phyloP scores from a whole-genome alignment of 2,888 invertebrate species.

The Margaritifera margaritifera region DNA sequence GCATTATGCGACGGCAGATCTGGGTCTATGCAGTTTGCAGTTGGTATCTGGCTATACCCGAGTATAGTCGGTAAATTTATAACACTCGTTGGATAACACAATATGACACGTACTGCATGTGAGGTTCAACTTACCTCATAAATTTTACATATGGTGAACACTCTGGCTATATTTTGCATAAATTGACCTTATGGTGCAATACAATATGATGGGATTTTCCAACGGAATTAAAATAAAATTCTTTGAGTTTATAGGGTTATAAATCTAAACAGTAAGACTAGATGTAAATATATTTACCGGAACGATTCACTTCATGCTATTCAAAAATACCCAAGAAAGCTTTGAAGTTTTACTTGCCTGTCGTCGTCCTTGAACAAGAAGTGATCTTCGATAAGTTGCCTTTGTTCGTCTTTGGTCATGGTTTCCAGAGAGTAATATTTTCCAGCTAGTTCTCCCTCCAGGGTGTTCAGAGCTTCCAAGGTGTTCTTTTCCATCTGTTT shows the following conservation, averaged over 20 bases:
- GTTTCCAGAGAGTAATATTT: conserved; percentile 69
- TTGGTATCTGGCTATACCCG: no score
- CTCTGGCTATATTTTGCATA: no score
- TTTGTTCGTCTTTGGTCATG: conserved; percentile 53
- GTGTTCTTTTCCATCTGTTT: conserved; percentile 50
- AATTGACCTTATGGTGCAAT: neutral
- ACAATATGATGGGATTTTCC: neutral
- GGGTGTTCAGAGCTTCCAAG: conserved; percentile 39
- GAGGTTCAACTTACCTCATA: no score
- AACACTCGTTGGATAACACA: no score
- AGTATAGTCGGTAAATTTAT: no score
- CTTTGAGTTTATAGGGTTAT: neutral
- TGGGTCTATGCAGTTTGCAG: no score
- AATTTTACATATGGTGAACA: no score
- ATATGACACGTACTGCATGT: no score
- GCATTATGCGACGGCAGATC: no score
- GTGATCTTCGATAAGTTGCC: conserved; percentile 62
- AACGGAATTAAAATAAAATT: neutral
- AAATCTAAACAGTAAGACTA: neutral
- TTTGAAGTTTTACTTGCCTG: conserved; percentile 31
- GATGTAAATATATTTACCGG: no score
- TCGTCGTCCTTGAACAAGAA: conserved; percentile 63
- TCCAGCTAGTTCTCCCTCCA: conserved; percentile 65
- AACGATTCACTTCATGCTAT: neutral
- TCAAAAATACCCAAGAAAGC: neutral